A percentile compares a stretch with the other conserved stretches of the same genome.
Evolutionary conservation across 2,888 invertebrate genomes (phyloP).

Genomic region (Ectemnius continuus): DNA sequence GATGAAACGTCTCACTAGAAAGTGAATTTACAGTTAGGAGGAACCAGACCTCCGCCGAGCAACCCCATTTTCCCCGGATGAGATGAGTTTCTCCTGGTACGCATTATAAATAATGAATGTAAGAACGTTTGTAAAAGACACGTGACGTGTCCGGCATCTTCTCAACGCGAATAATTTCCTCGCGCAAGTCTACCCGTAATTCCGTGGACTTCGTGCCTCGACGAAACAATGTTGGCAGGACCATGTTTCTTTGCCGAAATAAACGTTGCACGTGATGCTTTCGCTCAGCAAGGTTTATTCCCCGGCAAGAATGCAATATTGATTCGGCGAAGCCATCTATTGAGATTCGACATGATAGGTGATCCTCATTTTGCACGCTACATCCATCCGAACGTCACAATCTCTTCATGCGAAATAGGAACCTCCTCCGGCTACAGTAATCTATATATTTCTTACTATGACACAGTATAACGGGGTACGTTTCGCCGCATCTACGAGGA

Average conservation of each 20-base stretch:
- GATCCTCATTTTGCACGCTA: too few relatives aligned
- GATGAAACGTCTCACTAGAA: slow-evolving; percentile 2
- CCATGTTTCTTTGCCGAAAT: neutral
- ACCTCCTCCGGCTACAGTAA: neutral
- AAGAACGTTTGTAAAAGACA: neutral
- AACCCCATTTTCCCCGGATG: neutral
- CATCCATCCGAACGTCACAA: too few relatives aligned
- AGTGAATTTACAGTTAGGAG: slow-evolving; percentile 3
- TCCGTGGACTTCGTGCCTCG: neutral
- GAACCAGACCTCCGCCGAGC: neutral
- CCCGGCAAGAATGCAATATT: neutral
- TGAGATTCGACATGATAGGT: neutral
- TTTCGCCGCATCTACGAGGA: too few relatives aligned
- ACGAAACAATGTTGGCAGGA: neutral
- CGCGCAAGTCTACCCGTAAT: neutral
- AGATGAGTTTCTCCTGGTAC: neutral
- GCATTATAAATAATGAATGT: slow-evolving; percentile 5
- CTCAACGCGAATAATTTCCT: neutral
- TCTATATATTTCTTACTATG: neutral
- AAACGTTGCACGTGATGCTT: neutral
- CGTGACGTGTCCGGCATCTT: neutral
- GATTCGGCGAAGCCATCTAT: neutral
- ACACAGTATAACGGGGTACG: neutral
- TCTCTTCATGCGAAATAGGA: too few relatives aligned
- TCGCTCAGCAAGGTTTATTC: neutral